phyloP scores from a whole-genome alignment of 2,113 vertebrate genomes.

The Phaethon lepturus region DNA sequence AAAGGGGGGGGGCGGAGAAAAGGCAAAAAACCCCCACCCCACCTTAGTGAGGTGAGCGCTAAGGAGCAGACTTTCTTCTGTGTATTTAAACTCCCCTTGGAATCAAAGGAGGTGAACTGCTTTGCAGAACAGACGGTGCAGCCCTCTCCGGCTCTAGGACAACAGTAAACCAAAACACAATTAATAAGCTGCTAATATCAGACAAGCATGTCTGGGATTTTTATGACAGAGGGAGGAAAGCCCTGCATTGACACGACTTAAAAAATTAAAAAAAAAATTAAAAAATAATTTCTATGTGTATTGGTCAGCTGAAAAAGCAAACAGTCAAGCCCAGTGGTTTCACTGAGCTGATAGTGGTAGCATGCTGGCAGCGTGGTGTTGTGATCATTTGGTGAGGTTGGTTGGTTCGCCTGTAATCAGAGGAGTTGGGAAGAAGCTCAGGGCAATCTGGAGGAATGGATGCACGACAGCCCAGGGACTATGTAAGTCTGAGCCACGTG shows the following conservation, averaged over 20 bases:
- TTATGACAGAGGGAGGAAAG: not conserved
- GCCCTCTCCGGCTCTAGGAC: not conserved
- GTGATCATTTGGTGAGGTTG: not conserved
- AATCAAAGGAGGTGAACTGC: not conserved
- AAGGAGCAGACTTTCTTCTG: not conserved
- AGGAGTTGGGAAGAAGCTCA: not conserved
- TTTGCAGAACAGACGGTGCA: not conserved
- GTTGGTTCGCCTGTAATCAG: not conserved
- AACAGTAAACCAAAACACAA: not conserved
- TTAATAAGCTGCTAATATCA: not conserved
- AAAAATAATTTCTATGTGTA: not conserved
- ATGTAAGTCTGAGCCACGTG: not conserved
- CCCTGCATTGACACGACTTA: not conserved
- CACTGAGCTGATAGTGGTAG: not conserved
- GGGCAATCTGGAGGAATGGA: not conserved
- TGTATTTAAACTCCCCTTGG: not conserved
- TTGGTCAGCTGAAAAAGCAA: constrained; percentile 22
- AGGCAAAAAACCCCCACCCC: not conserved
- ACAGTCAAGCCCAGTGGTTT: not conserved
- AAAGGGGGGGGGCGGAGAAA: not conserved
- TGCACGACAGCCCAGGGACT: not conserved
- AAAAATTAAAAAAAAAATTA: not conserved
- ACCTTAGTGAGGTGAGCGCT: not conserved
- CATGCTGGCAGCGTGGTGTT: not conserved
- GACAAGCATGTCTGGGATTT: not conserved